Evolutionary conservation across 2,797 vertebrate genomes (phyloP), one percentile per base, ranked within the genome.

Genomic region (Gymnothorax javanicus): DNA sequence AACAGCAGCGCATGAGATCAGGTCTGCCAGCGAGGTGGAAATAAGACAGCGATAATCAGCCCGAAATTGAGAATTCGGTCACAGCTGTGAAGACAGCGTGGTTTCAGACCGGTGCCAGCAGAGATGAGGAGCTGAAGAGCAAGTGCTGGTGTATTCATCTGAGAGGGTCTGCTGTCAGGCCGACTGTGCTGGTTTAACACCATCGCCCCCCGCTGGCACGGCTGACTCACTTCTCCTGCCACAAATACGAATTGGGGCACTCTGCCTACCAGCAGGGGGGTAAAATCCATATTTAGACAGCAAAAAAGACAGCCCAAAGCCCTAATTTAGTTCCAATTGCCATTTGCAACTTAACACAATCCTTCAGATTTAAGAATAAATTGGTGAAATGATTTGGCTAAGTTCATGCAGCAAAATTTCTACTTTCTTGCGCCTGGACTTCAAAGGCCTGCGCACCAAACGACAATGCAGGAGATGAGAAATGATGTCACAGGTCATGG

Each of bases 121-220:
- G 83, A 85, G 87, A 60, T 82, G 27, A 25, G 73, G 75, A 85
- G 75, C 60, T 81, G 52, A 1, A 83, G 79, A 84, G 77, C 84
- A 64, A 83, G 87, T 86, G 87, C 27, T 27, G 67, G 87, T 25
- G n/a, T 84, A 77, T 88, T 75, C 73, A 88, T 88, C 75, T 60
- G 54, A 73, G 87, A 83, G 43, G 27, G 57, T 64, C 87, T 82
- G 62, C 87, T 81, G 84, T 23, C 77, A 20, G 27, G 59, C 81
- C 56, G 84, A 57, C 75, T 81, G 84, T 87, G 77, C 73, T n/a
- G 64, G 62, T 57, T 87, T 82, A 85, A 85, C 50, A 85, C 54
- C 25, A 17, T 58, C 4, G 84, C 62, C 60, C 52, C 87, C 87
- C 33, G 58, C 62, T 69, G 82, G 50, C 27, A 4, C 12, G 25